Conservation (phyloP, 2,113 vertebrate species). For the Balaeniceps rex region DNA sequence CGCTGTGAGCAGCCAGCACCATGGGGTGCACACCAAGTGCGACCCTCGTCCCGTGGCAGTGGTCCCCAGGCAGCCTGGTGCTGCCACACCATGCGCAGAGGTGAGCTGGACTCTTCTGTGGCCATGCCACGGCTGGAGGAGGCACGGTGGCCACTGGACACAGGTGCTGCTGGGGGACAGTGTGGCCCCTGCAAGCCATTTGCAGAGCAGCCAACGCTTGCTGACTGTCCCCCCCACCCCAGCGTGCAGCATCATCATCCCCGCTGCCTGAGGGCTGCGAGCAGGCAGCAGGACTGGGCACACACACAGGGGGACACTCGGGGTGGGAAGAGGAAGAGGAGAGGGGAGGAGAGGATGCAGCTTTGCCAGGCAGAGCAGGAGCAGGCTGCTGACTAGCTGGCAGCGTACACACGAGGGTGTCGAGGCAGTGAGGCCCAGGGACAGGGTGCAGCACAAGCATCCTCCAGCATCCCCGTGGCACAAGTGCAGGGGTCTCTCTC, state of each 20-base stretch:
- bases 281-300: background rate
- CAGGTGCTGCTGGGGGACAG: background rate
- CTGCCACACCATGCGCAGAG: fast-evolving
- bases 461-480: background rate
- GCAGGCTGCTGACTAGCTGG: background rate
- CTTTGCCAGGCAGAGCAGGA: background rate
- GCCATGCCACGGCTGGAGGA: background rate
- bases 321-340: background rate
- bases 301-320: background rate
- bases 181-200: fast-evolving
- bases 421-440: background rate
- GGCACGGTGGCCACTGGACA: background rate
- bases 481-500: background rate
- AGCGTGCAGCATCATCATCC: background rate
- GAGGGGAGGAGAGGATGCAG: background rate
- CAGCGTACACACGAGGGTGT: background rate
- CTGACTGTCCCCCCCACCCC: background rate
- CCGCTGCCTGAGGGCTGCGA: background rate
- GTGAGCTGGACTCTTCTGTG: background rate
- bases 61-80: background rate
- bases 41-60: background rate
- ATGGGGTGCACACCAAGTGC: too few species aligned
- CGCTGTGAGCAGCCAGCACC: background rate
- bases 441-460: background rate
- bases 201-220: background rate